Evolutionary conservation across 2,888 invertebrate genomes (phyloP).

Genomic region (Caenorhabditis wallacei): DNA sequence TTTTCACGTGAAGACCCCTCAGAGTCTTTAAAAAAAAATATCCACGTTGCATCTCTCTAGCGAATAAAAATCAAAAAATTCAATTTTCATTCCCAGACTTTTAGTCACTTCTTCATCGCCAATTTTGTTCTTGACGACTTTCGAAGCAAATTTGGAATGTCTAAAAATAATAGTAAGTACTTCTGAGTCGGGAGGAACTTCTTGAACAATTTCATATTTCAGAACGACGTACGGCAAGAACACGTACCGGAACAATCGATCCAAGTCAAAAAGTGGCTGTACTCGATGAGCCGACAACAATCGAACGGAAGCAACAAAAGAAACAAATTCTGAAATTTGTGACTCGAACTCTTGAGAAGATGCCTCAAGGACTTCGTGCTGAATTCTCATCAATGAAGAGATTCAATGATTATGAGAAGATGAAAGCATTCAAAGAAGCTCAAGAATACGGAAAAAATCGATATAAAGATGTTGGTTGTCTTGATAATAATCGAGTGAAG

Average conservation of each 20-base stretch:
- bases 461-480: constrained; percentile 71
- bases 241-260: neutral
- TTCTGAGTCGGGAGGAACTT: neutral
- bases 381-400: constrained; percentile 67
- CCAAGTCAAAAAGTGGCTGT: constrained; percentile 15
- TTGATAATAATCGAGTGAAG: constrained; percentile 68
- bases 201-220: neutral
- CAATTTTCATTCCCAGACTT: neutral
- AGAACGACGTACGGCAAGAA: constrained; percentile 17
- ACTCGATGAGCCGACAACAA: constrained; percentile 25
- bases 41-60: no score
- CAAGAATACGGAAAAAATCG: constrained; percentile 63
- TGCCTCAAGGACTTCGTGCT: constrained; percentile 59
- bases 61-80: neutral
- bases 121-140: neutral
- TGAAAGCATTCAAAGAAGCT: constrained; percentile 65
- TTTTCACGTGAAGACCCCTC: no score
- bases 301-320: constrained; percentile 18
- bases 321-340: constrained; percentile 63
- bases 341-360: constrained; percentile 60
- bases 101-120: neutral
- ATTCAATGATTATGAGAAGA: constrained; percentile 62
- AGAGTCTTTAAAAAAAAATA: no score
- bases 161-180: neutral
- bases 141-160: constrained; percentile 20